Evolutionary conservation across 2,113 vertebrate species (phyloP).

Genomic region (Callipepla californica): DNA sequence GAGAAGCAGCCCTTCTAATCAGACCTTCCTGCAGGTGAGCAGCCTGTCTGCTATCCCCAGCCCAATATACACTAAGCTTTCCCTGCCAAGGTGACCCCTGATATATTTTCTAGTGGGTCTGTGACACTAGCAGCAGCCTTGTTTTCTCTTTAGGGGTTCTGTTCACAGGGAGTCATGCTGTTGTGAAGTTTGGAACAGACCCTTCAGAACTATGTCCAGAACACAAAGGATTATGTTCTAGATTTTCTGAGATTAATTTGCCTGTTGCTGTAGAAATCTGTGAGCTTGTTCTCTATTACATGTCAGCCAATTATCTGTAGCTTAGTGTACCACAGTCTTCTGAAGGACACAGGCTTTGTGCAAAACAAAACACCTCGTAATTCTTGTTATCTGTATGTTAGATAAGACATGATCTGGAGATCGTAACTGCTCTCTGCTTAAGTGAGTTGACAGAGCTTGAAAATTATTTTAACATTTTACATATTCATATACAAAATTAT

Average conservation of each 20-base stretch:
- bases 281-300: neutral
- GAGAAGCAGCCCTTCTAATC: neutral
- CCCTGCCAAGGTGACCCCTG: neutral
- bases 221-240: neutral
- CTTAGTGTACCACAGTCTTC: neutral
- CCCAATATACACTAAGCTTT: neutral
- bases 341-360: neutral
- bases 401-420: fast-evolving
- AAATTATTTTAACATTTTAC: neutral
- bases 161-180: neutral
- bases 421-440: neutral
- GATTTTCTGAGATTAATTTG: neutral
- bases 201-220: neutral
- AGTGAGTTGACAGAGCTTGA: fast-evolving
- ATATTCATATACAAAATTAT: too few relatives aligned
- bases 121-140: neutral
- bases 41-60: neutral
- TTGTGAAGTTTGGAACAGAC: neutral
- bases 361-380: neutral
- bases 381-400: neutral
- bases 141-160: neutral
- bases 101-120: neutral
- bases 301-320: neutral
- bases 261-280: neutral
- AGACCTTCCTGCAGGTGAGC: neutral